Evolutionary conservation across 64 coral and sea anemone species (phyloP).

Genomic region (Actinia equina): DNA sequence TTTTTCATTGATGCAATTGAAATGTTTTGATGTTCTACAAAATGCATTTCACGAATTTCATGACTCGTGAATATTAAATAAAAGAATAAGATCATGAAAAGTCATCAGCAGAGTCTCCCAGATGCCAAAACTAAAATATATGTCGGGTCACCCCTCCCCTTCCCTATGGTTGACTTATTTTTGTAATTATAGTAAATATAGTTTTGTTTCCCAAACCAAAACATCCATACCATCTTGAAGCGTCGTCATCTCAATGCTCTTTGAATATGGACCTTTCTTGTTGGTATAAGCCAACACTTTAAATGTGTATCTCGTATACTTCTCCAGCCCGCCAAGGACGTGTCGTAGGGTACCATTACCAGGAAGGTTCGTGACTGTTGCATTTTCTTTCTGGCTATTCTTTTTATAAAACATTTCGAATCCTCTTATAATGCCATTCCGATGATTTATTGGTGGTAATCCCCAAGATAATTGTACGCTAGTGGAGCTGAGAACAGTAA

Average conservation of each 20-base stretch:
- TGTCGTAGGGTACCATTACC: neutral
- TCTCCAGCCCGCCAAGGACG: neutral
- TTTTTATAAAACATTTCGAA: neutral
- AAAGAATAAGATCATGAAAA: too few relatives aligned
- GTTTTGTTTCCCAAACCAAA: neutral
- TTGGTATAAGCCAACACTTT: neutral
- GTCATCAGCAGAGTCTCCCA: too few relatives aligned
- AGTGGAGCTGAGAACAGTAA: neutral
- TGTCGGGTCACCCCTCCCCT: too few relatives aligned
- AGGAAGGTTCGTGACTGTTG: neutral
- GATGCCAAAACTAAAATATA: too few relatives aligned
- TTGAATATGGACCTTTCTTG: constrained; percentile 9
- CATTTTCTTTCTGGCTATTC: neutral
- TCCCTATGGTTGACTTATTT: too few relatives aligned
- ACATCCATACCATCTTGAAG: neutral
- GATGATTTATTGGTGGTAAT: neutral
- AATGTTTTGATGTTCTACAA: too few relatives aligned
- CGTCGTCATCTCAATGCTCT: neutral
- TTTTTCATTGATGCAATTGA: too few relatives aligned
- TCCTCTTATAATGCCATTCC: constrained; percentile 14
- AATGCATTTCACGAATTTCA: too few relatives aligned
- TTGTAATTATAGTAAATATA: too few relatives aligned
- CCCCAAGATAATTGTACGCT: neutral
- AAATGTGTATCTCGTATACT: neutral
- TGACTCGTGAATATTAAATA: too few relatives aligned